Conservation (phyloP, 2,113 vertebrate species). For the Phyllostomus discolor region DNA sequence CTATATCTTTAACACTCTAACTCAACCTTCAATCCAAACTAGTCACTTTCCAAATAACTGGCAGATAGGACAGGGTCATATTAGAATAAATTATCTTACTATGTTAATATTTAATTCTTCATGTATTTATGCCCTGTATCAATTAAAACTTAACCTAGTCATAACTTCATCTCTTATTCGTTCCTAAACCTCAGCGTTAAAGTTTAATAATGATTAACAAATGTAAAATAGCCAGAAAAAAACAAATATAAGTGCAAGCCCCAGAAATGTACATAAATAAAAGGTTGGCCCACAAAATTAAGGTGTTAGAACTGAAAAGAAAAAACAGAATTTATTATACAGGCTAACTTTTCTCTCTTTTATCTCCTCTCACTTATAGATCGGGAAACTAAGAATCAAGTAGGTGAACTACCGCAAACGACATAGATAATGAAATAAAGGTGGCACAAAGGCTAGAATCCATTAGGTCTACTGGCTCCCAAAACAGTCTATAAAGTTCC, state of each 20-base stretch:
- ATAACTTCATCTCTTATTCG: neutral
- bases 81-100: neutral
- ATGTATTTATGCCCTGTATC: neutral
- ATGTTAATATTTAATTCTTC: neutral
- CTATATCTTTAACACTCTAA: neutral
- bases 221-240: constrained; percentile 22
- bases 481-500: neutral
- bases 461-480: neutral
- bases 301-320: neutral
- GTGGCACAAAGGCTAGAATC: neutral
- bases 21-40: neutral
- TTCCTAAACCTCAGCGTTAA: neutral
- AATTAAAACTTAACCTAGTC: neutral
- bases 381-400: neutral
- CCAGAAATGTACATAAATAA: neutral
- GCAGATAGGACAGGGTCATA: neutral
- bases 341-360: neutral
- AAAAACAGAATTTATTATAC: neutral
- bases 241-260: neutral
- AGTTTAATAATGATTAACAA: neutral
- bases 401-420: neutral
- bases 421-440: neutral
- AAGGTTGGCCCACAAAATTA: neutral
- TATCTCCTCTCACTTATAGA: neutral
- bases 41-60: neutral